Base-by-base conservation (phyloP, 1,140 invertebrate genomes). In the Zeugodacus cucurbitae region DNA sequence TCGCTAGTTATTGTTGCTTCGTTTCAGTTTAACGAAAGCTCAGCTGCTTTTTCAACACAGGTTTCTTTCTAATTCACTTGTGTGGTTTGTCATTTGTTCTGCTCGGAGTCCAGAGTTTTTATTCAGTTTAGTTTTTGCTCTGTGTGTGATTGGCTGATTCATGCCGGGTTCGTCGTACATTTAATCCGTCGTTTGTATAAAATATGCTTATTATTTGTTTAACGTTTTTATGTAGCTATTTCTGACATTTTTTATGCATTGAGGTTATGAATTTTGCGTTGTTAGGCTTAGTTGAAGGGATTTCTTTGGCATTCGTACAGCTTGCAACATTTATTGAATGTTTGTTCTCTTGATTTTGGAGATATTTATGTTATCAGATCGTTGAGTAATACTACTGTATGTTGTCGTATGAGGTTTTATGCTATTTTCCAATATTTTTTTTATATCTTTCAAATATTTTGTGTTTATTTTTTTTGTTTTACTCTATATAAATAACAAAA, bases 71-170 rank as follows among this genome's bases (percentile, higher is more conserved):
- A 82, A 82, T 54, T 82, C n/a, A 54, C 74, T 82, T 82, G 41
- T 48, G 41, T 48, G 74, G 74, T 48, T 82, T 82, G 74, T 82
- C 74, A 82, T 82, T 82, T 48, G 74, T 82, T 82, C 74, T 82
- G 74, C 41, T 44, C 74, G 74, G 1, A 82, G 48, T 82, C 44
- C 37, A 48, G n/a, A 17, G 74, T 48, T 82, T 48, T 62, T 62
- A 26, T 48, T 44, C n/a, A n/a, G n/a, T n/a, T 82, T 48, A 26
- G 34, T 7, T 82, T 48, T 82, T 41, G 64, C 32, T 26, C 34
- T 26, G 8, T 41, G 41, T 48, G 34, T 26, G 41, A 29, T 41
- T 74, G 34, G 20, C 20, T 74, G 67, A 37, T 37, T 74, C 32
- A 22, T 74, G 4, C 14, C 14, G 34, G 29, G 67, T 74, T 82